Base-by-base conservation (phyloP, 2,888 invertebrate species). In the Tortrix viridana region DNA sequence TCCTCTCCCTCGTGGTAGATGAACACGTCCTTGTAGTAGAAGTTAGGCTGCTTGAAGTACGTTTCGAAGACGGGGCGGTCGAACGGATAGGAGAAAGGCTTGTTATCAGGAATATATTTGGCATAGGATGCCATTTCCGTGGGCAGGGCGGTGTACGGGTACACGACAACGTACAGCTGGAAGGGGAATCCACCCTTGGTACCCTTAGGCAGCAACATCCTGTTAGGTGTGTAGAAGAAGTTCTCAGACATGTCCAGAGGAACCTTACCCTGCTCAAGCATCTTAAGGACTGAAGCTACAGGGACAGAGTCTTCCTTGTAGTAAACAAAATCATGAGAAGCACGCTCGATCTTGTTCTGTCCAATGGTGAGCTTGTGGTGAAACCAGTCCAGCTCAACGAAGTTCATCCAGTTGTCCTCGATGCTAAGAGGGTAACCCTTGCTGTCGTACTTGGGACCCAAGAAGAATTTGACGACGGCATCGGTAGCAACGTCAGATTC, bases 171-270 rank as follows among this genome's bases (percentile, higher is more conserved):
- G 83, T 94, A 95, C 65, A 96, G 75, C 71, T 94, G 94, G 89
- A 94, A 94, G 56, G 93, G 93, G 84, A 93, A 93, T 56, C 97
- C 96, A 67, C 93, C 93, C 41, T 85, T 86, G 70, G 92, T 94
- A 77, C 97, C 97, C 78, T 93, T 95, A 37, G 97, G 96, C 63
- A 97, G 82, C 76, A 96, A 85, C 55, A 96, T 86, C 69, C 95
- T 94, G 65, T 94, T 92, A 3, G 96, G 96, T 86, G 94, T 93
- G 56, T 93, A 93, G 67, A 93, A 94, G 71, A 94, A 91, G 48
- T 89, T 83, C 67, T 92, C 89, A 60, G 88, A 88, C 81, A 92
- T 91, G 69, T 94, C 92, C 70, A 88, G 71, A 19, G 93, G 93
- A 74, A 94, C 90, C 67, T 85, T 74, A 50, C 81, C 80, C 69